Evolutionary conservation across 2,113 vertebrate genomes (phyloP), one percentile per base, ranked within the genome.

Genomic region (Arvicanthis niloticus): DNA sequence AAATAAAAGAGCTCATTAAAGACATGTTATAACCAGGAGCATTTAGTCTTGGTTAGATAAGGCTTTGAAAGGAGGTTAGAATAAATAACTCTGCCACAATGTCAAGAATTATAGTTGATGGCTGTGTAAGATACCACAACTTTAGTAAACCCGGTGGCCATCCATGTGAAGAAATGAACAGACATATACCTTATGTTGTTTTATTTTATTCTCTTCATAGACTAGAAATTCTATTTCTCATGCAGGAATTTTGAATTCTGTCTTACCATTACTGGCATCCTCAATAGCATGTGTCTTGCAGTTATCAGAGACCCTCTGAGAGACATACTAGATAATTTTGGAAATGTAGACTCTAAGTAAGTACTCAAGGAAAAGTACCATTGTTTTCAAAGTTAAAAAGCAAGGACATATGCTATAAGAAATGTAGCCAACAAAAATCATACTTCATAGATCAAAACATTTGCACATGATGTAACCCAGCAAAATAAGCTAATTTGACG

Each of bases 1-100:
- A 94, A 98, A 97, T 94, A 96, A 96, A 95, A 94, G 88, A 97
- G 96, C 95, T 98, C 96, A 97, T 97, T 98, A 97, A 97, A 95
- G 96, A 92, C 86, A 77, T 93, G 85, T 91, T 97, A 97, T 97
- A 95, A 97, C 96, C 92, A 97, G 95, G 81, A 97, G 94, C 96
- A 94, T 95, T 96, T 96, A 96, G 88, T 97, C 67, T 97, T 96
- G 92, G 95, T 96, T 96, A 95, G 96, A 88, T 94, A 95, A 95
- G 91, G 90, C 95, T 97, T 95, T 97, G 92, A 96, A 97, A 96
- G 85, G 96, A 94, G 86, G 88, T 95, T 85, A 93, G 93, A 78
- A 97, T 93, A 97, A 96, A 92, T 97, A 95, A 94, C 37, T 88
- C 84, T 96, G 95, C 88, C 31, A 90, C n/a, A 78, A 68, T 87